These are phyloP conservation scores for Drosophila quadrilineata DNA, from an alignment of 1,140 invertebrate genomes.

Conservation along the genomic window DNA sequence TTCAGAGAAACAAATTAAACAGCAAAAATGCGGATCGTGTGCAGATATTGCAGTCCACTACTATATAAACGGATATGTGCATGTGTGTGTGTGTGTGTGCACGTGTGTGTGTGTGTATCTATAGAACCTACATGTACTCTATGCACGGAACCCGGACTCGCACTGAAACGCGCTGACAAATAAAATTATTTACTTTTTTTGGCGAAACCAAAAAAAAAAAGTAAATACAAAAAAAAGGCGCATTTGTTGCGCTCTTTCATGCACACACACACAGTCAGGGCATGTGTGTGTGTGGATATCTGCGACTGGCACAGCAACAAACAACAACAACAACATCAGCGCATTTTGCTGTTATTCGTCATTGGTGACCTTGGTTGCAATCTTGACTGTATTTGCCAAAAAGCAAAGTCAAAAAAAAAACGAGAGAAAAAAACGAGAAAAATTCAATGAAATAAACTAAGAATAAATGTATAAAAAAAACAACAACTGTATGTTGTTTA, in stretches of 20 bases:
- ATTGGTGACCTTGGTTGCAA: constrained; percentile 78
- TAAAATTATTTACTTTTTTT: constrained; percentile 73
- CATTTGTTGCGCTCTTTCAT: constrained; percentile 38
- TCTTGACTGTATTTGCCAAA: constrained; percentile 55
- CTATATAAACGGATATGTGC: not conserved
- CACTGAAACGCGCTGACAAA: constrained; percentile 51
- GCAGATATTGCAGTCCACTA: not conserved
- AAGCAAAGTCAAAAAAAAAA: not conserved
- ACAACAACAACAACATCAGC: constrained; percentile 33
- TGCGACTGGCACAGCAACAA: constrained; percentile 61
- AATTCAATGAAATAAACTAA: too few species aligned
- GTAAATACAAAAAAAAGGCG: too few species aligned
- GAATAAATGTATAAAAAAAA: too few species aligned
- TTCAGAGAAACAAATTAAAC: not conserved
- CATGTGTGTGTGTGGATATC: constrained; percentile 32
- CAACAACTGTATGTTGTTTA: constrained; percentile 2
- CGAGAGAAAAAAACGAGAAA: too few species aligned
- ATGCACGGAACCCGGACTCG: constrained; percentile 44
- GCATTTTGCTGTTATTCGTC: constrained; percentile 80
- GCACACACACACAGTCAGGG: not conserved
- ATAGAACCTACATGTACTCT: constrained; percentile 31
- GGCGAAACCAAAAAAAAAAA: constrained; percentile 50
- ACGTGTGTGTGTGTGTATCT: constrained; percentile 14
- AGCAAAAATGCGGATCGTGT: constrained; percentile 1
- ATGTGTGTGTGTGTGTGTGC: not conserved